Evolutionary conservation across 2,113 vertebrate genomes (phyloP).

Genomic region (Toxotes jaculatrix): DNA sequence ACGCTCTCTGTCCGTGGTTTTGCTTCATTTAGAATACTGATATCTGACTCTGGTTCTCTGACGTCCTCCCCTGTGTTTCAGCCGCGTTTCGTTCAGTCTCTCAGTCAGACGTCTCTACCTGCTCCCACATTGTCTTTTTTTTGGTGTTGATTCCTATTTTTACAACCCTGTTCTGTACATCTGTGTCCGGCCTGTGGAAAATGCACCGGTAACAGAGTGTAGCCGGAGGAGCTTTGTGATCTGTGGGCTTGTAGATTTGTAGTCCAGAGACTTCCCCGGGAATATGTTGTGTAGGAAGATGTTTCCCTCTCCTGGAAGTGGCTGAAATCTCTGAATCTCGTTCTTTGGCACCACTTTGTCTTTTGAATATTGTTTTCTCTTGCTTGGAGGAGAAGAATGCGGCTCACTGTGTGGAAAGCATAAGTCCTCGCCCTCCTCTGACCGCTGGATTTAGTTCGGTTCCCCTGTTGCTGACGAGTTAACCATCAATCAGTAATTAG

Average conservation of each 20-base stretch:
- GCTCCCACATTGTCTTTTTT: neutral
- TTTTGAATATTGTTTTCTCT: too few relatives aligned
- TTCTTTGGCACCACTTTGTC: too few relatives aligned
- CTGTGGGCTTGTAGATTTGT: neutral
- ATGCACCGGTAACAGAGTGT: neutral
- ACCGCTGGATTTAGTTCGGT: neutral
- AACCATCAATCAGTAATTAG: constrained; percentile 50
- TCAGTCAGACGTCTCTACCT: neutral
- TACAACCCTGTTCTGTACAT: too few relatives aligned
- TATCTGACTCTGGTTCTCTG: too few relatives aligned
- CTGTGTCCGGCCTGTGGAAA: neutral
- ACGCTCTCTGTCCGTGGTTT: too few relatives aligned
- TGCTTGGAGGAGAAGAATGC: too few relatives aligned
- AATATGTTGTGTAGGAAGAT: neutral
- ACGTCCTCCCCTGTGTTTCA: neutral
- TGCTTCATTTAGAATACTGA: too few relatives aligned
- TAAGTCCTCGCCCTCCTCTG: neutral
- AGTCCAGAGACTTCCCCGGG: neutral
- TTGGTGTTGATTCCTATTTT: neutral
- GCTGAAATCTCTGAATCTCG: neutral
- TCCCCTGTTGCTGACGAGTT: neutral
- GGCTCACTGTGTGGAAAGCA: too few relatives aligned
- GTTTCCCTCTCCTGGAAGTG: neutral
- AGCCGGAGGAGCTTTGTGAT: neutral
- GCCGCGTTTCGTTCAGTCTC: neutral